Base-by-base conservation (phyloP, 2,797 vertebrate species). In the Poeciliopsis gracilis region DNA sequence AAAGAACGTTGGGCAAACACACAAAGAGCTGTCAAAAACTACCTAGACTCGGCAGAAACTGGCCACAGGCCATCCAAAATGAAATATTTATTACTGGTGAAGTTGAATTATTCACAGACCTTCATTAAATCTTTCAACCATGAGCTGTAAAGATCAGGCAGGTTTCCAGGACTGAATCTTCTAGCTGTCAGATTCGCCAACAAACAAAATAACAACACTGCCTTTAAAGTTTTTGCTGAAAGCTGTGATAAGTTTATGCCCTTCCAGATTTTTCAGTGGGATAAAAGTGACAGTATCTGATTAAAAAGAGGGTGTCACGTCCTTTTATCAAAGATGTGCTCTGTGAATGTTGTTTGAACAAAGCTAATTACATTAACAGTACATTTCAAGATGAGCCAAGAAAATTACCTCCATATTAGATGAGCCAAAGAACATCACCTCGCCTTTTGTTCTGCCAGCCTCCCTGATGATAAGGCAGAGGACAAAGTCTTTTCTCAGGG, bases 61-160 rank as follows among this genome's bases (percentile, higher is more conserved):
- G 80, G 77, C 84, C 76, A 78, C 43, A 46, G 78, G 81, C 87
- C 43, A 61, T 80, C 55, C 72, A 82, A 91, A 69, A 87, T 82
- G 28, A 90, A 79, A 86, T 75, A 85, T 81, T 73, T 57, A 59
- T 81, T 88, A 92, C 88, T 43, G 66, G 90, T 84, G 77, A 9
- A n/a, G 74, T 84, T 92, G 66, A 90, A 94, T 91, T 87, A 94
- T 95, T 94, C 86, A 94, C 67, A 0, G 76, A 55, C 38, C 41
- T 61, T 89, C 82, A 90, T 87, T 88, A 91, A 84, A 86, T 84
- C 79, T 77, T 88, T 81, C 33, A 78, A 73, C 41, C 73, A 75
- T 38, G 53, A 74, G 76, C 80, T 82, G 77, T 66, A 82, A 51
- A 86, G 80, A 81, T 82, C 63, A 87, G 83, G 79, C 80, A 79